Base-by-base conservation (phyloP, 2,797 vertebrate genomes). In the Delichon dasypus region DNA sequence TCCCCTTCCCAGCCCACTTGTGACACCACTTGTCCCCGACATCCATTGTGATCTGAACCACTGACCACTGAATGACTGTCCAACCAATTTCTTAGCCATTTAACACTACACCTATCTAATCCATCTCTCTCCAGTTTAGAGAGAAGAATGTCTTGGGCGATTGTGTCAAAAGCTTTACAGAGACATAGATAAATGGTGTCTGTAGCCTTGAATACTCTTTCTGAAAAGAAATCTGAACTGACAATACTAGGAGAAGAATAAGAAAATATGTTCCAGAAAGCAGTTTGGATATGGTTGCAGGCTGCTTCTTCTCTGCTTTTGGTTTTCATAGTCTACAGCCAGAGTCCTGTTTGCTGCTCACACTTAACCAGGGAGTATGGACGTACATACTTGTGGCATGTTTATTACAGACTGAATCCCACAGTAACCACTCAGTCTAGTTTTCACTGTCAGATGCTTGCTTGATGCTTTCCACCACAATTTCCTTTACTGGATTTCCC, bases 401-500 rank as follows among this genome's bases (percentile, higher is more conserved):
- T 44, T 72, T 65, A 36, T 42, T 75, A 61, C 6, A 61, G 44
- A 17, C 66, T 71, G 26, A 88, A 60, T 73, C 26, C 20, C 26
- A 83, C 38, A 71, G 44, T 66, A 34, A 76, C 6, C 2, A 2
- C 48, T 89, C 60, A 57, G 54, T 70, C 65, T 30, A 61, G 17
- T 54, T 94, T 91, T 77, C 57, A 82, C 11, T 66, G 32, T 90
- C 66, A 91, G 67, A 88, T 73, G 76, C 50, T 91, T 70, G 68
- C 27, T 92, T 89, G 58, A 54, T 68, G 60, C 26, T 79, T 93
- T 62, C 67, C 40, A 71, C 48, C 38, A 55, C 64, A 67, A 74
- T 75, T 92, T 93, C 32, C 47, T 85, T 60, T 64, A 64, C 38
- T 51, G 85, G 71, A 79, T 90, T 94, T 92, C 51, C 55, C 87